Conservation (phyloP, 1,140 invertebrate genomes). For the Drosophila busckii region DNA sequence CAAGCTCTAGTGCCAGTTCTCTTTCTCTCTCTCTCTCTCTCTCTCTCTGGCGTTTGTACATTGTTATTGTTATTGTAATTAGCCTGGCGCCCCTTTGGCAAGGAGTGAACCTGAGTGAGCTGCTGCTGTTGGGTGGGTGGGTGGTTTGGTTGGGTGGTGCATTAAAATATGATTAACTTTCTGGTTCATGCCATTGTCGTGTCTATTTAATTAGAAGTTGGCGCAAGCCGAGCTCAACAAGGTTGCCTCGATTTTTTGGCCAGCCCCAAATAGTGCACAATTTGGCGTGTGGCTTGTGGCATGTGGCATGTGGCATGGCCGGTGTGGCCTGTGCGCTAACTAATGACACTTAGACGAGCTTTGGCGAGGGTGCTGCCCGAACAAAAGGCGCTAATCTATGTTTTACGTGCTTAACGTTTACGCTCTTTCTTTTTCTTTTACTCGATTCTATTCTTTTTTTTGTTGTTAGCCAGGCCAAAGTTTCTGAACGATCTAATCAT, state of each 20-base stretch:
- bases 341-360: constrained; percentile 55
- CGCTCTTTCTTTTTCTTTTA: constrained; percentile 33
- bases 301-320: constrained; percentile 32
- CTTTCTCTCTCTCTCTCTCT: no score
- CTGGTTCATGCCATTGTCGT: constrained; percentile 63
- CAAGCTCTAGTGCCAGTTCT: not conserved
- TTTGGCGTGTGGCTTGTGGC: not conserved
- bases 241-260: no score
- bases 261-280: no score
- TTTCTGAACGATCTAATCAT: constrained; percentile 55
- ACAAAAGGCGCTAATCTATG: constrained; percentile 74
- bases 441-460: not conserved
- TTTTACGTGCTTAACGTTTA: constrained; percentile 70
- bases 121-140: constrained; percentile 14
- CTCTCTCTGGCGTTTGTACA: not conserved
- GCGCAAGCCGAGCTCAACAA: constrained; percentile 13
- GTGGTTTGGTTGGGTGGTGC: no score
- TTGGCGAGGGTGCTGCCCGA: not conserved
- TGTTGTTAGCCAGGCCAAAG: not conserved
- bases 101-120: not conserved
- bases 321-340: no score
- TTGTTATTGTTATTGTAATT: constrained; percentile 64
- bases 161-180: constrained; percentile 75
- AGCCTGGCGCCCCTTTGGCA: constrained; percentile 25
- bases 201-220: constrained; percentile 67